Percentiles rank a stretch among this genome's conserved stretches.
Evolutionary conservation across 92 coral and sea anemone species (phyloP).

Genomic region (Epizoanthus stellaris): DNA sequence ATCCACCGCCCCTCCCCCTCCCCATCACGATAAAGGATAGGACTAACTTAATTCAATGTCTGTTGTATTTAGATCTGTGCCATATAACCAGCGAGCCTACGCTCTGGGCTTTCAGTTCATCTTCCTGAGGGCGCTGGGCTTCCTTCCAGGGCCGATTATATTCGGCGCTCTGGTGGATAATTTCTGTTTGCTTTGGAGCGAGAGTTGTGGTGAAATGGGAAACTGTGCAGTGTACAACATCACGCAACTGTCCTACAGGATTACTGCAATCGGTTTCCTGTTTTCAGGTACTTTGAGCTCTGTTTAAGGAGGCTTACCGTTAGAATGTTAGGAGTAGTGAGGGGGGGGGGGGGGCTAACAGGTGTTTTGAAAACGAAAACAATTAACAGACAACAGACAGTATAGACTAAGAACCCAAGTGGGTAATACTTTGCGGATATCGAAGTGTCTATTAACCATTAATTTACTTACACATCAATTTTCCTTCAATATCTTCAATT

Average conservation of each 20-base stretch:
- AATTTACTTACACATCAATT: no score
- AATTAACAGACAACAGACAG: no score
- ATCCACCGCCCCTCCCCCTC: background rate
- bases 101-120: conserved; percentile 84
- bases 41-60: background rate
- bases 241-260: conserved; percentile 65
- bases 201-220: conserved; percentile 68
- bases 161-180: conserved; percentile 66
- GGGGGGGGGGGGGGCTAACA: no score
- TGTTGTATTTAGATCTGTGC: conserved; percentile 67
- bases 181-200: conserved; percentile 73
- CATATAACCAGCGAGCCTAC: conserved; percentile 85
- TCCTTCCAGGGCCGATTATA: conserved; percentile 78
- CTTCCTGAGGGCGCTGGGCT: conserved; percentile 64
- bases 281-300: conserved; percentile 37
- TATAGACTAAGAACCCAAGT: no score
- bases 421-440: no score
- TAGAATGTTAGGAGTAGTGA: no score
- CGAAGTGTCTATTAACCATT: no score
- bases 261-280: conserved; percentile 48
- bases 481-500: no score
- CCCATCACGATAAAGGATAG: background rate
- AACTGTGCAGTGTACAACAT: conserved; percentile 79
- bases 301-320: no score
- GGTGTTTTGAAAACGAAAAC: no score